Percentiles rank a stretch among this genome's conserved stretches.
These are phyloP conservation scores for Mizuhopecten yessoensis DNA, from an alignment of 1,140 invertebrate species.

Conservation along the genomic window DNA sequence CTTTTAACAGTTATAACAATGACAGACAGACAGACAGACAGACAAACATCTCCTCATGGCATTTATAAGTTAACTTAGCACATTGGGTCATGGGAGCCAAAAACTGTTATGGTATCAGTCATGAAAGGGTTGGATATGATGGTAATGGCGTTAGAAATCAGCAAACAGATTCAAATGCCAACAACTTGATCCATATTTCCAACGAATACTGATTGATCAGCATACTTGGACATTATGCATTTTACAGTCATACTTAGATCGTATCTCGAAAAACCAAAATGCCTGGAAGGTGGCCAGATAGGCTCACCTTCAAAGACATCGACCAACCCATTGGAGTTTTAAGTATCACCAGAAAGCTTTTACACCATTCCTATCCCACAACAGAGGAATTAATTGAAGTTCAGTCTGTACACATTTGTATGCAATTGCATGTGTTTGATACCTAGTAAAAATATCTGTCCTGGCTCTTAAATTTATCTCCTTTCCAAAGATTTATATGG, in stretches of 20 bases:
- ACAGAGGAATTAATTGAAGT: not conserved
- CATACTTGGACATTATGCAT: not conserved
- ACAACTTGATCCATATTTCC: not conserved
- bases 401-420: not conserved
- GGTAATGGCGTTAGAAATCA: too few relatives aligned
- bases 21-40: not conserved
- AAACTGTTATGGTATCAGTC: not conserved
- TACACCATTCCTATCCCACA: not conserved
- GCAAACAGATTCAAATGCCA: not conserved
- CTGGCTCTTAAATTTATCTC: not conserved
- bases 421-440: not conserved
- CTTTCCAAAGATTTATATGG: not conserved
- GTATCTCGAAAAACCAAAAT: not conserved
- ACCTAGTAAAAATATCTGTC: not conserved
- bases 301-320: not conserved
- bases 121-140: too few relatives aligned
- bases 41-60: not conserved
- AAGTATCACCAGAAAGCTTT: constrained; percentile 4
- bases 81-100: not conserved
- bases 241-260: constrained; percentile 17
- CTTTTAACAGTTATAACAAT: too few relatives aligned
- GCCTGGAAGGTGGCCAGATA: not conserved
- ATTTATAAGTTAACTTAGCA: not conserved
- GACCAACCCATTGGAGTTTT: not conserved
- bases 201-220: constrained; percentile 5